Evolutionary conservation across 2,113 vertebrate genomes (phyloP).

Genomic region (Tupaia chinensis): DNA sequence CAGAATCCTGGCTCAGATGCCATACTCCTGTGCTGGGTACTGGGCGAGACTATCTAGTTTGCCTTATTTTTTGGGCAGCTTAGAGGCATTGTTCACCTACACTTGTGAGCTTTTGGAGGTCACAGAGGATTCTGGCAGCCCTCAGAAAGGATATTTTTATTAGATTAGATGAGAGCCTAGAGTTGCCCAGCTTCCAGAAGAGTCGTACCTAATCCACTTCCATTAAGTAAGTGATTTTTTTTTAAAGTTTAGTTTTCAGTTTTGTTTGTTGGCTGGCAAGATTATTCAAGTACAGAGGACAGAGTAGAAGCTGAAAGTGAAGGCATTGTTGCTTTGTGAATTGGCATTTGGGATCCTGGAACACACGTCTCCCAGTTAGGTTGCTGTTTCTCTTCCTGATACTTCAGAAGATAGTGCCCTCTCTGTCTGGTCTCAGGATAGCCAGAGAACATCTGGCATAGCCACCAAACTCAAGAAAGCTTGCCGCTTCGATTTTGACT

Average conservation of each 20-base stretch:
- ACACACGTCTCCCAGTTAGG: background rate
- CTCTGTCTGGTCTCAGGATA: background rate
- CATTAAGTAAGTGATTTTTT: conserved; percentile 85
- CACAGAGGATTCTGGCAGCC: conserved; percentile 23
- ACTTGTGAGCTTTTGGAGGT: conserved; percentile 63
- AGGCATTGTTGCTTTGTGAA: conserved; percentile 49
- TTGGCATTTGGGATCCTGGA: conserved; percentile 59
- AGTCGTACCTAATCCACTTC: conserved; percentile 74
- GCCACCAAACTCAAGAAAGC: conserved; percentile 57
- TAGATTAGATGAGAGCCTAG: conserved; percentile 69
- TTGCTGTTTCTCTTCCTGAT: conserved; percentile 56
- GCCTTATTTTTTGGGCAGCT: conserved; percentile 53
- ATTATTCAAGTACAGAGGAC: conserved; percentile 28
- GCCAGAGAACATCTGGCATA: conserved; percentile 15
- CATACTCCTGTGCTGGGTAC: conserved; percentile 66
- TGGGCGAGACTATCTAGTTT: conserved; percentile 64
- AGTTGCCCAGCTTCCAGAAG: conserved; percentile 72
- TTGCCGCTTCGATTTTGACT: conserved; percentile 64
- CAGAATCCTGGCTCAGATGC: conserved; percentile 71
- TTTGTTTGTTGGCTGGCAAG: conserved; percentile 63
- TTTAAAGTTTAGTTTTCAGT: conserved; percentile 60
- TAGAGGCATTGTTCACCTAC: conserved; percentile 56
- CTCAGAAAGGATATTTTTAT: conserved; percentile 74
- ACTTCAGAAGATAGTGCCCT: background rate
- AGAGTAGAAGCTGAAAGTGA: conserved; percentile 44